Conservation (phyloP, 1,140 invertebrate species). For the Lepidotrigona ventralis region DNA sequence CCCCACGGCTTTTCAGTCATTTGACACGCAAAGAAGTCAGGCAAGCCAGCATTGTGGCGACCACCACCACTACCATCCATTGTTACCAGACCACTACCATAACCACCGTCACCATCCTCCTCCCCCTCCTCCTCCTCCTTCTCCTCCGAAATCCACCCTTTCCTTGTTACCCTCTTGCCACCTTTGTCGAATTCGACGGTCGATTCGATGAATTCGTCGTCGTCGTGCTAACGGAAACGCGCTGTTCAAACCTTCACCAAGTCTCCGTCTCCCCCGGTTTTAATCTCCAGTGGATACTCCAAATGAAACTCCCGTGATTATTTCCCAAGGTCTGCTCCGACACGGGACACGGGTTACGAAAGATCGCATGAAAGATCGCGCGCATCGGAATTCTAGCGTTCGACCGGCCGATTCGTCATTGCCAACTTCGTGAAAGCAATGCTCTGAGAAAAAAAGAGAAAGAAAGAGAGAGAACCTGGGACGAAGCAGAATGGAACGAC, state of each 20-base stretch:
- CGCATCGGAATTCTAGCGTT: background rate
- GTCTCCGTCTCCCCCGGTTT: background rate
- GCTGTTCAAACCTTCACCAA: background rate
- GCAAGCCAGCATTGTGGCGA: slow-evolving; percentile 77
- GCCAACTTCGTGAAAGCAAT: slow-evolving; percentile 35
- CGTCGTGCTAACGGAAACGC: background rate
- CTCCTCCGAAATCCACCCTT: slow-evolving; percentile 42
- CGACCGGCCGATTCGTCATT: slow-evolving; percentile 15
- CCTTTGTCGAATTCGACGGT: slow-evolving; percentile 54
- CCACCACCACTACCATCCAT: slow-evolving; percentile 70
- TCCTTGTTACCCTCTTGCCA: slow-evolving; percentile 44
- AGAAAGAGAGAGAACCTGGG: background rate
- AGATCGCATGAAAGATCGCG: slow-evolving; percentile 3
- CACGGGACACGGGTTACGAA: background rate
- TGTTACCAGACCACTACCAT: slow-evolving; percentile 76
- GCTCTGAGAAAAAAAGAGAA: no score
- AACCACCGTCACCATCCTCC: slow-evolving; percentile 48
- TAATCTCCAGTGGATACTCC: background rate
- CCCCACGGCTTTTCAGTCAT: slow-evolving; percentile 78
- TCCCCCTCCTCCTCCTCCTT: no score
- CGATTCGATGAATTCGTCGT: slow-evolving; percentile 14
- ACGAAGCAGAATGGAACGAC: background rate
- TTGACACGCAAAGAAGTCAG: slow-evolving; percentile 81
- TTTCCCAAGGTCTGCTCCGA: background rate
- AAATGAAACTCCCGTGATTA: background rate